phyloP scores from a whole-genome alignment of 2,113 vertebrate genomes.

The Chroicocephalus ridibundus region DNA sequence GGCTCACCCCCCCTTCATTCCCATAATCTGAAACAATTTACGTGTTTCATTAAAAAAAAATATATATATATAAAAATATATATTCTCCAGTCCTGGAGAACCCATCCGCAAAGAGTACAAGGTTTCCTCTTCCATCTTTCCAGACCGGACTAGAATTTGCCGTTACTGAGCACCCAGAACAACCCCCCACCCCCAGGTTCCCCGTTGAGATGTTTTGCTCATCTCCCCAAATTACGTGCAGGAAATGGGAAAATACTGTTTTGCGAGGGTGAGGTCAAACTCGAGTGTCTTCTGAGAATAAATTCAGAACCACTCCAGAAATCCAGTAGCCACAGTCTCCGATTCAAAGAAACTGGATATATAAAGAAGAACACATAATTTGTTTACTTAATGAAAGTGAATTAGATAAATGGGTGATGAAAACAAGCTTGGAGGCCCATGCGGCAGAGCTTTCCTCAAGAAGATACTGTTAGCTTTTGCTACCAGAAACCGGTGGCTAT shows the following conservation, averaged over 20 bases:
- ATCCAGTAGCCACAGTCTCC: not conserved
- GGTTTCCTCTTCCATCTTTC: not conserved
- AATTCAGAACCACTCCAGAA: not conserved
- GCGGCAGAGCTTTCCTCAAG: not conserved
- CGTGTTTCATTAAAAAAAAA: not conserved
- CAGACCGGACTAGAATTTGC: not conserved
- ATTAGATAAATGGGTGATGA: not conserved
- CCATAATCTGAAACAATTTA: not conserved
- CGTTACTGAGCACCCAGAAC: not conserved
- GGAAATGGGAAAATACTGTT: not conserved
- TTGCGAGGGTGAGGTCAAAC: not conserved
- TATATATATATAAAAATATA: not conserved
- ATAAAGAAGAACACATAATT: not conserved
- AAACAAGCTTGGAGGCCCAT: not conserved
- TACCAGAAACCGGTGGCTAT: not conserved
- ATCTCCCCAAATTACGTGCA: not conserved
- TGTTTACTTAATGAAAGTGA: not conserved
- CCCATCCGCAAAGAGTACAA: not conserved
- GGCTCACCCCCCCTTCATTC: not conserved
- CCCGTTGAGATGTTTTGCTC: not conserved
- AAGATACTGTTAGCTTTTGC: not conserved
- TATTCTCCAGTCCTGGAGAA: accelerated
- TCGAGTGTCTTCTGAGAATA: not conserved
- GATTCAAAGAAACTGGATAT: not conserved
- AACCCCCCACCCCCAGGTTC: not conserved